Evolutionary conservation across 2,113 vertebrate genomes (phyloP), one percentile per base, ranked within the genome.

Genomic region (Neoarius graeffei): DNA sequence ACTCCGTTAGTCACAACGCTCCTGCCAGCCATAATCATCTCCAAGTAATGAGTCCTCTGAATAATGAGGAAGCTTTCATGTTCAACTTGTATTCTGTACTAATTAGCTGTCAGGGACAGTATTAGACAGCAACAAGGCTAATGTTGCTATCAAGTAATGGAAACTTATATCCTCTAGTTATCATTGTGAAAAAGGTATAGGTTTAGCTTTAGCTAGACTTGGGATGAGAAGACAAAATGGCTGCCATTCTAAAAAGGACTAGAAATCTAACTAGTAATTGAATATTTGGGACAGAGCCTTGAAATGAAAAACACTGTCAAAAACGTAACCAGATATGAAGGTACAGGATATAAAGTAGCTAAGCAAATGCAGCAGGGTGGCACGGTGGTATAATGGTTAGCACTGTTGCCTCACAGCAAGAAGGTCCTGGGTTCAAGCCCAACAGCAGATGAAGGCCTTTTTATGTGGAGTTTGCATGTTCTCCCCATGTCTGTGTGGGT

Each of bases 21-120:
- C 67, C 69, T 73, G 83, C 69, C 83, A 73, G 73, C 84, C 35
- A 74, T 62, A 76, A 85, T 85, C 84, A 85, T 62, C 73, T 50
- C 35, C 35, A 25, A 77, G 52, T 85, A 85, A 85, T 77, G 84
- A 85, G 84, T 19, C 67, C 67, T 11, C 30, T 14, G 66, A 73
- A 48, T 77, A 85, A 85, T 60, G 73, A 85, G 71, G 25, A 76
- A 0, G 56, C 30, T 13, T 48, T 60, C 69, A 11, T 50, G 42
- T 59, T 74, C 59, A 15, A 50, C 69, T 77, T 7, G 23, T 59
- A 77, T 85, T 85, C 73, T 27, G 54, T 59, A 77, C 56, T 85
- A 85, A 85, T 60, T 76, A 76, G 57, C 69, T 48, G 56, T 85
- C 84, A 59, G 54, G 80, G 56, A 60, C 30, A 48, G 80, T 57